A percentile compares a stretch with the other conserved stretches of the same genome.
phyloP scores from a whole-genome alignment of 2,797 vertebrate genomes.

The Sebastes matsubarae region DNA sequence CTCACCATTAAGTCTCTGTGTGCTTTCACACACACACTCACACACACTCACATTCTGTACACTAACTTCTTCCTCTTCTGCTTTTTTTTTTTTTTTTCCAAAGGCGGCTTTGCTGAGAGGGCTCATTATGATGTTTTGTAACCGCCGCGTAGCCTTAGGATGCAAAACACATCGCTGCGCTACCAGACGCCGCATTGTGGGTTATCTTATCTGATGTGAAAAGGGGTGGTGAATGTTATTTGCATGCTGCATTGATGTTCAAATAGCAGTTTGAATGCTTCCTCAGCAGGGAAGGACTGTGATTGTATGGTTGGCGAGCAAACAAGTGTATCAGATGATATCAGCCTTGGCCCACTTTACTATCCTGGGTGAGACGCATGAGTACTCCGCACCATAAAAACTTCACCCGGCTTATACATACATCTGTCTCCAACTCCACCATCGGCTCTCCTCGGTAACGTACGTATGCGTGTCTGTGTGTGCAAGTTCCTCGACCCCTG shows the following conservation, averaged over 20 bases:
- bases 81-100: conserved; percentile 19
- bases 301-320: conserved; percentile 75
- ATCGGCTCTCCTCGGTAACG: conserved; percentile 6
- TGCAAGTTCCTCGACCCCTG: conserved; percentile 15
- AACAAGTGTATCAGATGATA: conserved; percentile 82
- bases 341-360: conserved; percentile 78
- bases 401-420: conserved; percentile 45
- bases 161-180: conserved; percentile 62
- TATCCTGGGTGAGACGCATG: conserved; percentile 50
- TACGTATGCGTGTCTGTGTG: conserved; percentile 8
- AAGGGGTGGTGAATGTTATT: conserved; percentile 79
- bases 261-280: conserved; percentile 77
- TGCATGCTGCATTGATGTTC: conserved; percentile 80
- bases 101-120: conserved; percentile 59
- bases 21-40: conserved; percentile 12
- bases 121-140: conserved; percentile 67
- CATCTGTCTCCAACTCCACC: conserved; percentile 44
- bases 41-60: background rate
- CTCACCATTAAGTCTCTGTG: conserved; percentile 32
- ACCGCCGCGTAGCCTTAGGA: conserved; percentile 67
- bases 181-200: conserved; percentile 53
- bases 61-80: conserved; percentile 20
- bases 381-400: conserved; percentile 58
- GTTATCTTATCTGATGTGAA: conserved; percentile 78
- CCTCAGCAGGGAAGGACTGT: conserved; percentile 66